Conservation (phyloP, 2,797 vertebrate species). For the Clarias platycephalus region DNA sequence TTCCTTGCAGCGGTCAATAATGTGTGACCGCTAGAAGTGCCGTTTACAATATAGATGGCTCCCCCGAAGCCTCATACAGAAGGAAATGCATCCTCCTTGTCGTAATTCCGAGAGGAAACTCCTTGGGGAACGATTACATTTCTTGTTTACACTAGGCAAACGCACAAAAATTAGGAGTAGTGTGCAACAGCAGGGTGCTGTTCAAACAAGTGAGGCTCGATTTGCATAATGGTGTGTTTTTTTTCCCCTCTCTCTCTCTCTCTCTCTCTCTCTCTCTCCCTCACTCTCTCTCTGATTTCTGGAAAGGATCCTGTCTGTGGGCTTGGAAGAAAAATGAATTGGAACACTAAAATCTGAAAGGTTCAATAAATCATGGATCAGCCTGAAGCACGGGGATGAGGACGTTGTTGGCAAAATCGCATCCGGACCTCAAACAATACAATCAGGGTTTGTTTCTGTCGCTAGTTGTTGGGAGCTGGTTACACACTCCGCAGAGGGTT, state of each 20-base stretch:
- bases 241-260: neutral
- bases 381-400: neutral
- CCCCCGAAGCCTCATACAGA: conserved; percentile 3
- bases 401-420: neutral
- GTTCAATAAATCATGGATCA: conserved; percentile 18
- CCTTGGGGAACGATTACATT: conserved; percentile 47
- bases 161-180: conserved; percentile 43
- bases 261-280: too few species aligned
- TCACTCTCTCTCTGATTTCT: neutral
- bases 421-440: neutral
- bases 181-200: conserved; percentile 18
- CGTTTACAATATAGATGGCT: neutral
- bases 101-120: conserved; percentile 24
- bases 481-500: neutral
- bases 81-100: conserved; percentile 4
- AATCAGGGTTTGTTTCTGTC: neutral
- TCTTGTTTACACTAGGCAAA: conserved; percentile 46
- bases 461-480: too few species aligned
- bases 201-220: conserved; percentile 35
- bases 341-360: conserved; percentile 26
- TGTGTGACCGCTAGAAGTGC: neutral
- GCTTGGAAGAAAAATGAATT: conserved; percentile 2
- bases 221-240: conserved; percentile 40
- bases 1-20: neutral
- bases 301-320: neutral